Base-by-base conservation (phyloP, 2,113 vertebrate genomes). In the Rhinogobius similis region DNA sequence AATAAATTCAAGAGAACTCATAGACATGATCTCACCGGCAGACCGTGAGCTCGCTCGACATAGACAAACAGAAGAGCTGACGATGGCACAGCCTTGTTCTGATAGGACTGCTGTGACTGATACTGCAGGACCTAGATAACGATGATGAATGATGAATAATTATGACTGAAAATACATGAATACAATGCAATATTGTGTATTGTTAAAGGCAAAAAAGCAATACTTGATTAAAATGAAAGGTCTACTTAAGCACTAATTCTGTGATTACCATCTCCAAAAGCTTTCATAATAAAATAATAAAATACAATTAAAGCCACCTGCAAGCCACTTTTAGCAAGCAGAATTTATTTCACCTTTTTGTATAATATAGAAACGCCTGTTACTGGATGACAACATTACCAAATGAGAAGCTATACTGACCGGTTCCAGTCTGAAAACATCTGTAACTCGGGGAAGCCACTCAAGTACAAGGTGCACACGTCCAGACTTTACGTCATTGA, bases 401-500 rank as follows among this genome's bases (percentile, higher is more conserved):
- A 8, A 36, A 3, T 5, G 32, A 36, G 32, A 52, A 1, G 5
- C 11, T 12, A 27, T 29, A 36, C 61, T 71, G 24, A 96, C 96
- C 94, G 94, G 92, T 48, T 97, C 94, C 62, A 97, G 88, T 77
- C 93, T 91, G 10, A 79, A 70, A 3, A 92, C 74, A 13, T 93
- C 93, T 5, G 91, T 85, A 2, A 86, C 80, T 66, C 88, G 93
- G 18, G 88, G 83, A 72, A 98, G 88, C 87, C 94, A 95, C 84
- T 98, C 96, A 79, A 96, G 85, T 67, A 92, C 82, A 67, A 98
- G 84, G 73, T 96, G 96, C 77, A 97, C 90, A 26, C 91, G 89
- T 43, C 96, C 96, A 5, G 96, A 96, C 63, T 95, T 95, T 59
- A 96, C 95, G 10, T 96, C 95, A 70, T 95, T 94, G 29, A 98